phyloP scores from a whole-genome alignment of 2,888 invertebrate genomes.

The Agrenia bidenticulata region DNA sequence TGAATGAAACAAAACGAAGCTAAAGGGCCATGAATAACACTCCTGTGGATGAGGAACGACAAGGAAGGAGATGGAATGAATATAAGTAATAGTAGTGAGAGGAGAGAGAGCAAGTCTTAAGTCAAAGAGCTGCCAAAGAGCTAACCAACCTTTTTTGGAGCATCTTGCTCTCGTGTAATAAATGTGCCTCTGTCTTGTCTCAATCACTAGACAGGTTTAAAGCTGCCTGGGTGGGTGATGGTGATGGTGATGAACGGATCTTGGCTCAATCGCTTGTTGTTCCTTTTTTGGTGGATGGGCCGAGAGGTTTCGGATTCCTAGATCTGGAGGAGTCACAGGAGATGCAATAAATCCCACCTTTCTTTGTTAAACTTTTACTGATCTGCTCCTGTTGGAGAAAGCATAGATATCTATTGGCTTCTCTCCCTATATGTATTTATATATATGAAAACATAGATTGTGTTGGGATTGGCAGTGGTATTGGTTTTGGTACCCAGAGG shows the following conservation, averaged over 20 bases:
- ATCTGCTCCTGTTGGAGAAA: too few species aligned
- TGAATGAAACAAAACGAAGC: constrained; percentile 16
- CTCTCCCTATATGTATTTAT: too few species aligned
- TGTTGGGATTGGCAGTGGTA: too few species aligned
- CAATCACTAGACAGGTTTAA: constrained; percentile 43
- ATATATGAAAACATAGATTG: too few species aligned
- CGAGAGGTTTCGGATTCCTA: background rate
- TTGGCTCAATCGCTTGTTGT: constrained; percentile 31
- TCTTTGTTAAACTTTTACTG: constrained; percentile 24
- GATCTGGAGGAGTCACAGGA: constrained; percentile 29
- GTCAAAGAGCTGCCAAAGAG: background rate
- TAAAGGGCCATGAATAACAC: constrained; percentile 30
- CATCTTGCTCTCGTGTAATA: constrained; percentile 21
- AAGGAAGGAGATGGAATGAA: background rate
- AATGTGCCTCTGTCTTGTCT: constrained; percentile 37
- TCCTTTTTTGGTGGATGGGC: constrained; percentile 4
- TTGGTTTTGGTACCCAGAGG: too few species aligned
- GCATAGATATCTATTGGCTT: too few species aligned
- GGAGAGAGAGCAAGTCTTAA: too few species aligned
- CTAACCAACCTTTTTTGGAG: background rate
- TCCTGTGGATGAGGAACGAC: background rate
- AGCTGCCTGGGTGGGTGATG: constrained; percentile 13
- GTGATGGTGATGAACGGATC: constrained; percentile 40
- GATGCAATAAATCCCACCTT: constrained; percentile 52
- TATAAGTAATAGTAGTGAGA: background rate